Evolutionary conservation across 2,113 vertebrate species (phyloP).

Genomic region (Microtus pennsylvanicus): DNA sequence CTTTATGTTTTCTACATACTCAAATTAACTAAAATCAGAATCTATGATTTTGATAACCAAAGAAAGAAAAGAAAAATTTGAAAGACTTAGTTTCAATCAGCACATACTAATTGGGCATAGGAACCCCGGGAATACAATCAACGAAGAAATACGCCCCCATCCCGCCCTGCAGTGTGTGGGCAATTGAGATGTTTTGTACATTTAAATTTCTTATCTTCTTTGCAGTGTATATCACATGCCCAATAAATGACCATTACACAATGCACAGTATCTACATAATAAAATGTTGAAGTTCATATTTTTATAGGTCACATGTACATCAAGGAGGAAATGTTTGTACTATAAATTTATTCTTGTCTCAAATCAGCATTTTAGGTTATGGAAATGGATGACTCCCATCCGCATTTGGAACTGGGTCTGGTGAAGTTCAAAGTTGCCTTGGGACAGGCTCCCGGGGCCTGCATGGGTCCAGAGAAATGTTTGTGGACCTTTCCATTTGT

Average conservation of each 20-base stretch:
- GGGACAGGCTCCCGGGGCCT: not conserved
- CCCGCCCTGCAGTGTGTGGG: not conserved
- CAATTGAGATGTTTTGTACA: not conserved
- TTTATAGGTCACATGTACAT: not conserved
- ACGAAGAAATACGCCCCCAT: not conserved
- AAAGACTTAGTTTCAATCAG: not conserved
- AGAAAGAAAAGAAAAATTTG: not conserved
- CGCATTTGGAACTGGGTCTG: not conserved
- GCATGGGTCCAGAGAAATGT: not conserved
- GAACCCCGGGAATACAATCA: not conserved
- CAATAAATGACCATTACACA: not conserved
- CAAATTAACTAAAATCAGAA: not conserved
- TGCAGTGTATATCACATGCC: not conserved
- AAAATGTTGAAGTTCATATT: not conserved
- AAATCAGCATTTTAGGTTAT: not conserved
- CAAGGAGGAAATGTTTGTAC: slow-evolving; percentile 11
- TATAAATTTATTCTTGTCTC: not conserved
- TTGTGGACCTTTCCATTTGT: not conserved
- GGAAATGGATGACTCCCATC: not conserved
- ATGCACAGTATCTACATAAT: not conserved
- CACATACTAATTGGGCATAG: not conserved
- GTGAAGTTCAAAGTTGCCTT: not conserved
- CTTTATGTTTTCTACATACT: not conserved
- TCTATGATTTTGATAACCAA: slow-evolving; percentile 19
- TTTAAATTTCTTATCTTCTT: slow-evolving; percentile 49